Evolutionary conservation across 2,797 vertebrate genomes (phyloP).

Genomic region (Meriones psammophilus): DNA sequence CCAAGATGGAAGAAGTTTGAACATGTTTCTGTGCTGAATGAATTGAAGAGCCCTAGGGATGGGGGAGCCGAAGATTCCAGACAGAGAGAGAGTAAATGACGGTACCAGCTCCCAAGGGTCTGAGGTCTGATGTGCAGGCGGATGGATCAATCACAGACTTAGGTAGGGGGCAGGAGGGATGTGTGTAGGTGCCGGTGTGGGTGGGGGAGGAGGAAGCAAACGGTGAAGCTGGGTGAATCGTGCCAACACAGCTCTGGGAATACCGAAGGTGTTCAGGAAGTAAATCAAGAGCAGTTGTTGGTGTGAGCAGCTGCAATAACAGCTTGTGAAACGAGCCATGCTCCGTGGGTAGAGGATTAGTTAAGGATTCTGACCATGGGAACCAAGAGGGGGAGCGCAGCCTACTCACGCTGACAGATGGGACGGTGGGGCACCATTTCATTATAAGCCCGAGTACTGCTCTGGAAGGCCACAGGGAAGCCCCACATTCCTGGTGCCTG

Average conservation of each 20-base stretch:
- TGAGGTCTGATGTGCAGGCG: not conserved
- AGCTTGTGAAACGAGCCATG: conserved; percentile 50
- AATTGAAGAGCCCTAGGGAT: not conserved
- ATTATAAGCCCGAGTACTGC: not conserved
- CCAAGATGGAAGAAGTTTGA: not conserved
- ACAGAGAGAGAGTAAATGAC: not conserved
- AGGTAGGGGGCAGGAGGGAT: not conserved
- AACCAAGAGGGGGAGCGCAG: conserved; percentile 37
- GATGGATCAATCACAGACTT: not conserved
- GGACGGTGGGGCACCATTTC: not conserved
- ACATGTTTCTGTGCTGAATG: not conserved
- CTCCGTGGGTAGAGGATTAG: conserved; percentile 64
- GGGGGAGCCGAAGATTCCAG: not conserved
- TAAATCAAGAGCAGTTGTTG: conserved; percentile 59
- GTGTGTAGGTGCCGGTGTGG: not conserved
- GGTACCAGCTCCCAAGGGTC: not conserved
- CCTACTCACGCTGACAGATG: conserved; percentile 14
- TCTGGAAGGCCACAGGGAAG: not conserved
- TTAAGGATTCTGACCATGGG: conserved; percentile 74
- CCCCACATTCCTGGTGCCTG: not conserved
- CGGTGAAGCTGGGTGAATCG: not conserved
- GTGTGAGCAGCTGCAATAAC: conserved; percentile 68
- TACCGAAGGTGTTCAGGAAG: conserved; percentile 22
- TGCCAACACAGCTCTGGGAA: not conserved
- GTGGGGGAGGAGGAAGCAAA: not conserved